phyloP scores from a whole-genome alignment of 2,888 invertebrate species.

The Tachina lurida region DNA sequence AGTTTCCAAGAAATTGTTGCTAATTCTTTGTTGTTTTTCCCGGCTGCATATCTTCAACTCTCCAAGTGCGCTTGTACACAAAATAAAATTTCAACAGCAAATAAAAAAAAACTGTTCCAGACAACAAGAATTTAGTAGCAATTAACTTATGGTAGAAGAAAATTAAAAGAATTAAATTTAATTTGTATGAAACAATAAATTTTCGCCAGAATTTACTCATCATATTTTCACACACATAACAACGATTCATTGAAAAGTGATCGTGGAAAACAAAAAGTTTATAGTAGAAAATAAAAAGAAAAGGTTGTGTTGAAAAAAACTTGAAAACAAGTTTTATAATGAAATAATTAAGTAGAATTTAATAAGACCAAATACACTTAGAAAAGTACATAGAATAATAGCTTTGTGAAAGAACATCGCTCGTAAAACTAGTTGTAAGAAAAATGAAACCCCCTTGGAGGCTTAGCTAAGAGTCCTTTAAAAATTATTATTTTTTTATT shows the following conservation, averaged over 20 bases:
- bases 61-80: neutral
- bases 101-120: neutral
- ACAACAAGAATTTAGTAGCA: constrained; percentile 13
- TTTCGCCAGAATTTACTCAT: constrained; percentile 43
- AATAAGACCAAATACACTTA: constrained; percentile 22
- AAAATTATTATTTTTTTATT: too few relatives aligned
- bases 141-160: constrained; percentile 18
- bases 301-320: constrained; percentile 6
- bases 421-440: too few relatives aligned
- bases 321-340: constrained; percentile 13
- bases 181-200: constrained; percentile 47
- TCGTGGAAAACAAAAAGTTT: neutral
- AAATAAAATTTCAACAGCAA: neutral
- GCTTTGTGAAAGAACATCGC: too few relatives aligned
- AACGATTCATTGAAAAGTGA: constrained; percentile 50
- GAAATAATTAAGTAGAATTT: constrained; percentile 42
- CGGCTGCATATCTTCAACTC: neutral
- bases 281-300: neutral
- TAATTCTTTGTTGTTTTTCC: constrained; percentile 27
- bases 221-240: constrained; percentile 65
- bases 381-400: too few relatives aligned
- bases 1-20: constrained; percentile 52
- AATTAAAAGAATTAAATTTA: constrained; percentile 46
- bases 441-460: too few relatives aligned
- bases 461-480: too few relatives aligned